Evolutionary conservation across 2,888 invertebrate genomes (phyloP).

Genomic region (Tiphia femorata): DNA sequence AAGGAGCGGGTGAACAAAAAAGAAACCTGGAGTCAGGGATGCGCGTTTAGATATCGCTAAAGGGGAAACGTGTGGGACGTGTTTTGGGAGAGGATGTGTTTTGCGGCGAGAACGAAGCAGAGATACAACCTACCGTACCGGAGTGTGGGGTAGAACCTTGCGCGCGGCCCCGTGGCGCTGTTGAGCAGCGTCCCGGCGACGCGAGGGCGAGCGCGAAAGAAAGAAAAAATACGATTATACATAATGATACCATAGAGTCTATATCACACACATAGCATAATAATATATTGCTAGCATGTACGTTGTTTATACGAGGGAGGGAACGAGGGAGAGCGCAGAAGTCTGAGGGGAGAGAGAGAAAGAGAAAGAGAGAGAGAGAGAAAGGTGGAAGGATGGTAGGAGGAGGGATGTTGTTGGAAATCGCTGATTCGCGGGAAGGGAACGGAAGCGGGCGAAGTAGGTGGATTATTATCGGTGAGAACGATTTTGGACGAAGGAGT

Average conservation of each 20-base stretch:
- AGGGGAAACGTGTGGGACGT: not conserved
- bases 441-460: too few relatives aligned
- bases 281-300: slow-evolving; percentile 68
- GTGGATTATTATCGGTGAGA: too few relatives aligned
- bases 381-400: not conserved
- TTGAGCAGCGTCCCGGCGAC: slow-evolving; percentile 59
- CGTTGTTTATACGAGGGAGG: slow-evolving; percentile 60
- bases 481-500: too few relatives aligned
- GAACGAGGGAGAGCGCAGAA: slow-evolving; percentile 9
- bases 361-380: slow-evolving; percentile 4
- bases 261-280: slow-evolving; percentile 68
- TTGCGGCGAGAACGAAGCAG: not conserved
- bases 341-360: slow-evolving; percentile 9
- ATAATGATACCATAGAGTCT: slow-evolving; percentile 66
- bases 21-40: slow-evolving; percentile 1
- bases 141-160: not conserved
- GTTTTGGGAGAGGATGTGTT: not conserved
- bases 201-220: slow-evolving; percentile 51
- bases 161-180: slow-evolving; percentile 49
- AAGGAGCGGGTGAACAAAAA: not conserved
- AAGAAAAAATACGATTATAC: slow-evolving; percentile 58
- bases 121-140: slow-evolving; percentile 6
- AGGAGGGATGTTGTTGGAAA: not conserved
- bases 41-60: not conserved
- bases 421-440: too few relatives aligned